Evolutionary conservation across 1,140 invertebrate genomes (phyloP).

Genomic region (Neocloeon triangulifer): DNA sequence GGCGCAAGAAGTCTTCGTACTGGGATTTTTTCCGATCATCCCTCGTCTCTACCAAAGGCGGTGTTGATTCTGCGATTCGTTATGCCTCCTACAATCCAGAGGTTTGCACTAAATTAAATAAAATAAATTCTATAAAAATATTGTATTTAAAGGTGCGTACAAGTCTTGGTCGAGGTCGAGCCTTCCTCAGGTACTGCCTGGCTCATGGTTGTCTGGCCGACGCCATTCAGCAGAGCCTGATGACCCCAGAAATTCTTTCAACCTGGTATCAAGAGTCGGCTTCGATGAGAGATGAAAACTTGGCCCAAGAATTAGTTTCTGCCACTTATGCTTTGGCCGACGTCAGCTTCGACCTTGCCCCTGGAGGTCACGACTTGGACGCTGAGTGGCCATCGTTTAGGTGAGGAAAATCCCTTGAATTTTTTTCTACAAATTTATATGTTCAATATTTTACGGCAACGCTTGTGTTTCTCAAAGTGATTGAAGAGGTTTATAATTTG

Average conservation of each 20-base stretch:
- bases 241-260: slow-evolving; percentile 14
- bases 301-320: slow-evolving; percentile 5
- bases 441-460: too few relatives aligned
- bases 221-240: slow-evolving; percentile 18
- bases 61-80: neutral
- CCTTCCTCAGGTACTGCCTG: slow-evolving; percentile 21
- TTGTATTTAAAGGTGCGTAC: slow-evolving; percentile 17
- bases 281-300: slow-evolving; percentile 1
- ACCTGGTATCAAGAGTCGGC: slow-evolving; percentile 5
- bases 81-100: neutral
- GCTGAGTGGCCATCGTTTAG: slow-evolving; percentile 22
- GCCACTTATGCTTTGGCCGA: slow-evolving; percentile 22
- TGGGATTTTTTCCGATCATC: neutral
- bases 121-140: neutral
- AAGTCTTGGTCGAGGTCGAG: slow-evolving; percentile 18
- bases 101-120: slow-evolving; percentile 1
- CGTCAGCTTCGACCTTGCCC: slow-evolving; percentile 21
- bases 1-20: neutral
- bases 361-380: slow-evolving; percentile 21
- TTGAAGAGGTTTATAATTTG: too few relatives aligned
- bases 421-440: too few relatives aligned
- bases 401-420: too few relatives aligned
- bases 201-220: slow-evolving; percentile 21
- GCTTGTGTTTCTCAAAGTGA: too few relatives aligned
- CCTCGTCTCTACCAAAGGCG: slow-evolving; percentile 2